Evolutionary conservation across 2,113 vertebrate genomes (phyloP), one percentile per base, ranked within the genome.

Genomic region (Bubo blakistoni): DNA sequence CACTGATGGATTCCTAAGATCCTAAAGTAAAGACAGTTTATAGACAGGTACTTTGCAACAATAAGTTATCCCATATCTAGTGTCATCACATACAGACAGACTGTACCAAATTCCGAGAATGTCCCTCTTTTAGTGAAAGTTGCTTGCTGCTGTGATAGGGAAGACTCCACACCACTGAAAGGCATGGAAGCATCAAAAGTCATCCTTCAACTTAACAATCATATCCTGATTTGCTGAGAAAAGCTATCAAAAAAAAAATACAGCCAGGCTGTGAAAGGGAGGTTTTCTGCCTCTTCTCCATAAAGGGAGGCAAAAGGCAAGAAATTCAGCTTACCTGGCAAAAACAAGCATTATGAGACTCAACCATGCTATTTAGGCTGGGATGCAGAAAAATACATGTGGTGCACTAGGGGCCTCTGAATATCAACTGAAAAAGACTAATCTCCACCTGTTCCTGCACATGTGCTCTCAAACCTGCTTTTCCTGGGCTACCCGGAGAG

Each of bases 1-100:
- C 94, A 99, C 99, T 0, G 98, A 99, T 4, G 99, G 99, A 93
- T 98, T 98, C 90, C 99, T 98, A 76, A 99, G 98, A 96, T 99
- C 99, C 99, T 99, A 95, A 86, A 87, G 44, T 3, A 62, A 57
- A 96, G 62, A 76, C 3, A 89, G 62, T 20, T 89, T 27, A 86
- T 47, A 62, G 25, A 63, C 19, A 44, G 6, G 16, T 9, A 47
- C 61, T 61, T 71, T 40, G n/a, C 52, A 71, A 76, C 27, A 55
- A 2, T 47, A 51, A 61, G 12, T 49, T 44, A 65, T 11, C 34
- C 44, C 5, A 1, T 25, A 26, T 9, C 11, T 32, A 42, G 26
- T 1, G 1, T 46, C 40, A 61, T 44, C 61, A 25, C 16, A 13
- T 70, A 42, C 36, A 79, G 81, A 59, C 9, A 72, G 36, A 47